These are phyloP conservation scores for Cynaeus angustus DNA, from an alignment of 2,888 invertebrate genomes.

Conservation along the genomic window DNA sequence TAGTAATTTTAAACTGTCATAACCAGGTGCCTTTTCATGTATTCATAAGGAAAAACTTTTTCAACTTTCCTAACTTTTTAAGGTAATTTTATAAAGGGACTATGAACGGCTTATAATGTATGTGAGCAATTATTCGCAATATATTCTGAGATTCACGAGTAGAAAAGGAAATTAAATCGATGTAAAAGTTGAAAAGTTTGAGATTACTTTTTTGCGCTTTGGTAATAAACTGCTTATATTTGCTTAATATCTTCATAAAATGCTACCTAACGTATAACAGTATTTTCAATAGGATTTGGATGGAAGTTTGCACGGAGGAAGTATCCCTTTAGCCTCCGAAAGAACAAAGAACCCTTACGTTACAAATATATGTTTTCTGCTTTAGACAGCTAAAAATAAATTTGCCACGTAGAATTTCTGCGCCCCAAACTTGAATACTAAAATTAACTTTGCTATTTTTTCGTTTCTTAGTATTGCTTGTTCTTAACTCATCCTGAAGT, in stretches of 20 bases:
- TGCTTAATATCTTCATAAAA: slow-evolving; percentile 47
- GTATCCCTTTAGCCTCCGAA: slow-evolving; percentile 22
- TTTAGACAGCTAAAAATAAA: slow-evolving; percentile 51
- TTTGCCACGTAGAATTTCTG: slow-evolving; percentile 19
- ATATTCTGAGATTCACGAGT: slow-evolving; percentile 46
- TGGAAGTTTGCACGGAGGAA: slow-evolving; percentile 28
- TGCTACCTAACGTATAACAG: slow-evolving; percentile 24
- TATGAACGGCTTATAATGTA: slow-evolving; percentile 54
- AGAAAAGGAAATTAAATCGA: slow-evolving; percentile 50
- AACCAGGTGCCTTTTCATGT: slow-evolving; percentile 57
- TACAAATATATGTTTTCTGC: slow-evolving; percentile 51
- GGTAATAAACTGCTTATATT: slow-evolving; percentile 45
- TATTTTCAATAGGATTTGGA: slow-evolving; percentile 47
- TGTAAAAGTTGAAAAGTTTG: slow-evolving; percentile 42
- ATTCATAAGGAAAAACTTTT: slow-evolving; percentile 58
- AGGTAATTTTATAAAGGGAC: slow-evolving; percentile 54
- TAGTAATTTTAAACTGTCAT: slow-evolving; percentile 60
- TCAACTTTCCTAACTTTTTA: slow-evolving; percentile 53
- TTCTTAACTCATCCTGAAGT: no score
- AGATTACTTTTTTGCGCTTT: slow-evolving; percentile 42
- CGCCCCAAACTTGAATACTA: slow-evolving; percentile 17
- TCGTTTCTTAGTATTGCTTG: no score
- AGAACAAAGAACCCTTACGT: slow-evolving; percentile 49
- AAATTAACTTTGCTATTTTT: not conserved
- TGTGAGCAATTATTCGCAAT: slow-evolving; percentile 57